These are phyloP conservation scores for Crotophaga sulcirostris DNA, from an alignment of 2,113 vertebrate genomes.

Conservation along the genomic window DNA sequence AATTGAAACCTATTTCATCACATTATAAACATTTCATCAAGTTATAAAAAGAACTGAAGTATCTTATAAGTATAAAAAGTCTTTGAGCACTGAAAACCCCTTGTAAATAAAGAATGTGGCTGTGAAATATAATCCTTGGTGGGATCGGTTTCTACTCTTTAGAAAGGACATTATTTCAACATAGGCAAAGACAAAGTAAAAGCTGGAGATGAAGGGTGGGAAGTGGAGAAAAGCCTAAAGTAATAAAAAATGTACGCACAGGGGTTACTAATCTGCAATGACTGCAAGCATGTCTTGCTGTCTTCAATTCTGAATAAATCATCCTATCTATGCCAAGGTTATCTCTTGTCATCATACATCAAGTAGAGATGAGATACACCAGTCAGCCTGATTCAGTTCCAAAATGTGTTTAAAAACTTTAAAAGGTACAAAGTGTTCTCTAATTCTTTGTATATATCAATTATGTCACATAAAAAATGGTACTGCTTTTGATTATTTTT, in stretches of 20 bases:
- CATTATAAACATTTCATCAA: constrained; percentile 19
- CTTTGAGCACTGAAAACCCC: background rate
- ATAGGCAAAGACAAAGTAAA: background rate
- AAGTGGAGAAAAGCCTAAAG: constrained; percentile 9
- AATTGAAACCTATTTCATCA: constrained; percentile 13
- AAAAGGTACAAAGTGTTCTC: background rate
- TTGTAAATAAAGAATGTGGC: constrained; percentile 55
- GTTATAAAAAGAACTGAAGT: background rate
- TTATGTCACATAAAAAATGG: background rate
- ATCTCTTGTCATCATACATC: constrained; percentile 53
- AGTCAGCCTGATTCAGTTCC: background rate
- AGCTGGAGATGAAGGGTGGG: constrained; percentile 14
- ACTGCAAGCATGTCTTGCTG: background rate
- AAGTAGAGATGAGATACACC: constrained; percentile 38
- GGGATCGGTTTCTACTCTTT: constrained; percentile 27
- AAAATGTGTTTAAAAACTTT: background rate
- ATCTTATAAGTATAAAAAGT: constrained; percentile 7
- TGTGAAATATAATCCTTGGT: constrained; percentile 45
- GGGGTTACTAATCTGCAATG: background rate
- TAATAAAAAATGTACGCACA: constrained; percentile 40
- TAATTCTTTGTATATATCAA: background rate
- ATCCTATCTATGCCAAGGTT: constrained; percentile 32
- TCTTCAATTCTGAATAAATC: constrained; percentile 60
- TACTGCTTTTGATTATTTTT: background rate
- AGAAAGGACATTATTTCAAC: background rate